phyloP scores from a whole-genome alignment of 2,113 vertebrate species.

The Campylomormyrus tamandua region DNA sequence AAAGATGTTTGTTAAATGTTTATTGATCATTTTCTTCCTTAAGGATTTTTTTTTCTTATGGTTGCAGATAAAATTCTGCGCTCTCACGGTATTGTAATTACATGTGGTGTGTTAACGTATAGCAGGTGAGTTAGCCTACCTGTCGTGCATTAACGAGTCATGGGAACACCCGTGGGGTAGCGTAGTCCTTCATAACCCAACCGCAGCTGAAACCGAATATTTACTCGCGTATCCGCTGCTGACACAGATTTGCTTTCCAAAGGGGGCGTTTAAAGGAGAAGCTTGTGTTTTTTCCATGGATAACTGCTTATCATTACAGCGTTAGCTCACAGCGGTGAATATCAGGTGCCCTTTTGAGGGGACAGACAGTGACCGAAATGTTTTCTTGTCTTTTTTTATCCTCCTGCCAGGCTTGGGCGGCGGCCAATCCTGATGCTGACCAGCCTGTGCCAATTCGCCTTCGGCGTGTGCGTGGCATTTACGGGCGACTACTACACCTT shows the following conservation, averaged over 20 bases:
- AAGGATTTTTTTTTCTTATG: not conserved
- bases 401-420: constrained; percentile 70
- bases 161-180: not conserved
- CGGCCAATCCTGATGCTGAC: constrained; percentile 71
- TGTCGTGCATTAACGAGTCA: not conserved
- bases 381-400: not conserved
- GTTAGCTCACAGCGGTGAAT: not conserved
- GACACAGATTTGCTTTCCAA: not conserved
- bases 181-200: not conserved
- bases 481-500: constrained; percentile 78
- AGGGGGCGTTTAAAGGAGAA: not conserved
- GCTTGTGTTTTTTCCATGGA: not conserved
- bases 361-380: not conserved
- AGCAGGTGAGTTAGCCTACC: not conserved
- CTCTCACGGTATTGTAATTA: not conserved
- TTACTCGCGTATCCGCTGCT: not conserved
- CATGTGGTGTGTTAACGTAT: not conserved
- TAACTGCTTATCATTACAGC: not conserved
- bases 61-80: not conserved
- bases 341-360: not conserved
- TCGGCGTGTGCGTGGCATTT: constrained; percentile 74
- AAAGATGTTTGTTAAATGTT: not conserved
- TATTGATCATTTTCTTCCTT: not conserved
- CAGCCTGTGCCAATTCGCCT: constrained; percentile 70
- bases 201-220: not conserved